Conservation (phyloP, 2,888 invertebrate genomes). For the Cheilosia pagana region DNA sequence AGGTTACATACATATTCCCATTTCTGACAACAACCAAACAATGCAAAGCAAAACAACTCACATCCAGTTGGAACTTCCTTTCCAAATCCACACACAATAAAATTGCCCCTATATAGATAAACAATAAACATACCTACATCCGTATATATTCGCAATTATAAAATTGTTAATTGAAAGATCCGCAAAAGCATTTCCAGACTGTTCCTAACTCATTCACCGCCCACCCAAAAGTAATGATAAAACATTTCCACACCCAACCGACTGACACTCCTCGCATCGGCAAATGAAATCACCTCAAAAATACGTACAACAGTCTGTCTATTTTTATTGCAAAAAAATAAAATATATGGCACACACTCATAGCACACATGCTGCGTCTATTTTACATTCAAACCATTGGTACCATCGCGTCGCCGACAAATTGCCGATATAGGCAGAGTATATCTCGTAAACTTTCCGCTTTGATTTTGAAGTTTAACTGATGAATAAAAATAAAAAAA, state of each 20-base stretch:
- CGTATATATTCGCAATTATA: too few species aligned
- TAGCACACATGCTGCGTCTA: conserved; percentile 27
- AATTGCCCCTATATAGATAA: too few species aligned
- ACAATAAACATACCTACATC: too few species aligned
- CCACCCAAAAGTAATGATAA: not conserved
- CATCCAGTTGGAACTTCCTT: too few species aligned
- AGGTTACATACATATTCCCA: too few species aligned
- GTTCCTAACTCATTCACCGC: too few species aligned
- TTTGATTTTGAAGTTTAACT: conserved; percentile 49
- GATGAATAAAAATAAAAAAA: conserved; percentile 16
- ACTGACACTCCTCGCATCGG: not conserved
- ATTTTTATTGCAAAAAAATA: conserved; percentile 39
- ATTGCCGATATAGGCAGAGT: not conserved
- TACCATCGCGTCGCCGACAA: conserved; percentile 31
- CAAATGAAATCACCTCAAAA: conserved; percentile 38
- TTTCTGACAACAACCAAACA: too few species aligned
- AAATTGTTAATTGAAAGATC: too few species aligned
- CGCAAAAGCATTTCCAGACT: too few species aligned
- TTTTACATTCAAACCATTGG: conserved; percentile 36
- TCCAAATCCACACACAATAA: too few species aligned
- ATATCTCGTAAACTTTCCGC: conserved; percentile 27
- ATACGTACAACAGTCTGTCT: conserved; percentile 14
- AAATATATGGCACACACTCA: conserved; percentile 5
- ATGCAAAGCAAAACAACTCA: too few species aligned
- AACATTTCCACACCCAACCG: conserved; percentile 15